phyloP scores from a whole-genome alignment of 2,797 vertebrate species.

The Gadopsis bispinosus region DNA sequence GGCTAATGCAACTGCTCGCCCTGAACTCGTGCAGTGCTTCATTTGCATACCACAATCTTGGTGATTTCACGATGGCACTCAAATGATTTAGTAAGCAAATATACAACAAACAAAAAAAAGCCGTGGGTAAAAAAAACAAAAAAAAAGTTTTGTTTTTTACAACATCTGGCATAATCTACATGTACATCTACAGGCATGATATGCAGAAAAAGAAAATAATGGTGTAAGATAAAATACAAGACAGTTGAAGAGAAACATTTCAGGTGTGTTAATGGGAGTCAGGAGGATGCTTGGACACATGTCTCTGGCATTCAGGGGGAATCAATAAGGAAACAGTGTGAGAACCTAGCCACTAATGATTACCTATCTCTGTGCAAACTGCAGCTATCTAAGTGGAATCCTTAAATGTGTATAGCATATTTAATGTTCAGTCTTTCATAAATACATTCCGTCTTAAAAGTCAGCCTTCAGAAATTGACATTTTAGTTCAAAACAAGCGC shows the following conservation, averaged over 20 bases:
- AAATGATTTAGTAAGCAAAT: neutral
- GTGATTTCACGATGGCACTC: neutral
- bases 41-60: neutral
- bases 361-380: neutral
- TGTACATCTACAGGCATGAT: too few species aligned
- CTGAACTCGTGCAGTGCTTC: neutral
- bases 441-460: neutral
- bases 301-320: neutral
- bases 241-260: too few species aligned
- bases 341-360: neutral
- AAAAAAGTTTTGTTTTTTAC: too few species aligned
- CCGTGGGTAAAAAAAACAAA: neutral
- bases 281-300: too few species aligned
- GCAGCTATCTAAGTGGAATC: neutral
- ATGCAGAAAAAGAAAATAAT: too few species aligned
- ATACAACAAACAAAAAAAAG: neutral
- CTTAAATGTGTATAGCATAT: neutral
- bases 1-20: neutral
- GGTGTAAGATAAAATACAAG: too few species aligned
- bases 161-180: too few species aligned
- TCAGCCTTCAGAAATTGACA: neutral
- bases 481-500: too few species aligned
- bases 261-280: too few species aligned
- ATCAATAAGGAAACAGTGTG: neutral
- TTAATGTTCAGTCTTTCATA: neutral